Evolutionary conservation across 2,888 invertebrate genomes (phyloP).

Genomic region (Fragum sueziense): DNA sequence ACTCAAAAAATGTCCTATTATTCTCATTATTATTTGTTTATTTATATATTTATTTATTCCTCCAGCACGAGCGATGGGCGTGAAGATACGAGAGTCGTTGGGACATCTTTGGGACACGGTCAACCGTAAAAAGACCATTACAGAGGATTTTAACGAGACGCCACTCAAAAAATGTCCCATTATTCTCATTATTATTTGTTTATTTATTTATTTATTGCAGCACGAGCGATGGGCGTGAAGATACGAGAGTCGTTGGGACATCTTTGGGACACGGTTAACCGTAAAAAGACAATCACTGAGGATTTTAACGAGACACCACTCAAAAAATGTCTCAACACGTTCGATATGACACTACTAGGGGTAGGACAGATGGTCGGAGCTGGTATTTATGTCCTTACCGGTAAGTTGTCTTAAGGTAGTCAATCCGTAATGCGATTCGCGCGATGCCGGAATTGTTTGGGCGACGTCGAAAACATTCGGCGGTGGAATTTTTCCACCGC

Average conservation of each 20-base stretch:
- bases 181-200: conserved; percentile 90
- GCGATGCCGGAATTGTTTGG: too few species aligned
- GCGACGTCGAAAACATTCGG: too few species aligned
- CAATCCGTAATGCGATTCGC: too few species aligned
- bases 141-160: conserved; percentile 74
- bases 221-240: conserved; percentile 45
- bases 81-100: conserved; percentile 54
- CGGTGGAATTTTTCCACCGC: too few species aligned
- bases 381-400: conserved; percentile 98
- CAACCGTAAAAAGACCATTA: conserved; percentile 75
- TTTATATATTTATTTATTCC: too few species aligned
- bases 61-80: conserved; percentile 29
- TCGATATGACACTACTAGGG: conserved; percentile 93
- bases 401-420: conserved; percentile 26
- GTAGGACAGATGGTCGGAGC: conserved; percentile 99
- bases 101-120: conserved; percentile 63
- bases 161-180: conserved; percentile 87
- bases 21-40: too few species aligned
- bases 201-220: background rate
- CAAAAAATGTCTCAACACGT: conserved; percentile 88
- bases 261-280: conserved; percentile 67
- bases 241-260: conserved; percentile 49
- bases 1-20: conserved; percentile 86
- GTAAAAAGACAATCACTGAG: conserved; percentile 76
- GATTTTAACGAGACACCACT: conserved; percentile 75